Conservation (phyloP, 2,113 vertebrate species). For the Acanthisitta chloris region DNA sequence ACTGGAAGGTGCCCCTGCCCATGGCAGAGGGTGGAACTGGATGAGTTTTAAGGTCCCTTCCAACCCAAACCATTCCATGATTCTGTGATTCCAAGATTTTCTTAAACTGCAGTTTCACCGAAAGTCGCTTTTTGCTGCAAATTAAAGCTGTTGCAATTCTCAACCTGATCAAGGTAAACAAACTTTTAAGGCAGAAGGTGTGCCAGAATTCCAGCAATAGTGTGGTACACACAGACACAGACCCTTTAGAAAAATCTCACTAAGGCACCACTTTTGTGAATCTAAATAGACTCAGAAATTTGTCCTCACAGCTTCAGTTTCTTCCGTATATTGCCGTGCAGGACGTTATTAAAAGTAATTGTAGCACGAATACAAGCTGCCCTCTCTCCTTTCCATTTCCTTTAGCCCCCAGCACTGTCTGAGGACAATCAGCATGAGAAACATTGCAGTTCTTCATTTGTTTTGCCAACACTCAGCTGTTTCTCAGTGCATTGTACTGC, state of each 20-base stretch:
- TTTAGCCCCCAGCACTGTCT: neutral
- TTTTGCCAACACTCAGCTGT: neutral
- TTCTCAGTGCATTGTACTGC: neutral
- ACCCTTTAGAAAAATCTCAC: neutral
- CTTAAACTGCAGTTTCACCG: neutral
- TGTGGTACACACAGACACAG: fast-evolving
- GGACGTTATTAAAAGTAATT: neutral
- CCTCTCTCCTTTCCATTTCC: neutral
- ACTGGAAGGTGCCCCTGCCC: neutral
- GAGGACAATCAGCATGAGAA: neutral
- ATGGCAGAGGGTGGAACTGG: neutral
- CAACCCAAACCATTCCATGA: neutral
- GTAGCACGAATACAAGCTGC: neutral
- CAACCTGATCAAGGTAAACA: neutral
- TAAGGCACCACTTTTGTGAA: neutral
- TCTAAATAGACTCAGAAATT: neutral
- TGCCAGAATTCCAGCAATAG: neutral
- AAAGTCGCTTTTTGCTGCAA: neutral
- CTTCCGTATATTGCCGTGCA: neutral
- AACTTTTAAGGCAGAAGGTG: neutral
- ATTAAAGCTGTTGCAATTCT: neutral
- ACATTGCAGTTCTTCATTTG: neutral
- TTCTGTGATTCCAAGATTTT: neutral
- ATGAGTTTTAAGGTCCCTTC: neutral
- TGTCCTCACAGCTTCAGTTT: neutral